phyloP scores from a whole-genome alignment of 1,140 invertebrate genomes.

The Formica selysi region DNA sequence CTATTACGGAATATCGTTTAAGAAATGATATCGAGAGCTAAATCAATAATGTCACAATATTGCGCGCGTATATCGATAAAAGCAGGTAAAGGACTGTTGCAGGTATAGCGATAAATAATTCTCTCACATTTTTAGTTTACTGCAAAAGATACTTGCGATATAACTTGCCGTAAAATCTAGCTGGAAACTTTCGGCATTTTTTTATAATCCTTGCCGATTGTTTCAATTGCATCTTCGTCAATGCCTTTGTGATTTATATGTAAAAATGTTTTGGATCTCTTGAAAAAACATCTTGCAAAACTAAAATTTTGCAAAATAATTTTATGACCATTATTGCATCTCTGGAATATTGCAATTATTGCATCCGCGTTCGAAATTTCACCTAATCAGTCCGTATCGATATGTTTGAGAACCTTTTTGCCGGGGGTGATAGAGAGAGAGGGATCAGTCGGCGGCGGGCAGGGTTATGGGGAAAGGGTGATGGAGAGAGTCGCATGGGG shows the following conservation, averaged over 20 bases:
- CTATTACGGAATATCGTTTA: not conserved
- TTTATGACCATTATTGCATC: not conserved
- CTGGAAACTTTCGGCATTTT: not conserved
- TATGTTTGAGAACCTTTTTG: constrained; percentile 24
- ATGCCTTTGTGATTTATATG: not conserved
- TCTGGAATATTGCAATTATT: constrained; percentile 33
- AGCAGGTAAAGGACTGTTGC: not conserved
- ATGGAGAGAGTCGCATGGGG: constrained; percentile 39
- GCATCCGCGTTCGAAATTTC: constrained; percentile 26
- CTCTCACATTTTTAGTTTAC: not conserved
- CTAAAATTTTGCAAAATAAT: not conserved
- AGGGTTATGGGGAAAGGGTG: constrained; percentile 32
- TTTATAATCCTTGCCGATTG: not conserved
- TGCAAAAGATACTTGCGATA: not conserved
- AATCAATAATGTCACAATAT: not conserved
- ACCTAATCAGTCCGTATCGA: not conserved
- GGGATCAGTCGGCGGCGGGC: not conserved
- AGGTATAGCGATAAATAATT: not conserved
- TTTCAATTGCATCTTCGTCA: not conserved
- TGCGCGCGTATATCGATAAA: not conserved
- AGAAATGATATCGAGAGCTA: not conserved
- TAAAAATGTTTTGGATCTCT: not conserved
- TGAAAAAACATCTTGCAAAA: not conserved
- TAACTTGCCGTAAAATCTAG: not conserved
- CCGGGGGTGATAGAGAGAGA: too few relatives aligned